Evolutionary conservation across 1,140 invertebrate genomes (phyloP), one percentile per base, ranked within the genome.

Genomic region (roundworm (Caenorhabditis elegans)): DNA sequence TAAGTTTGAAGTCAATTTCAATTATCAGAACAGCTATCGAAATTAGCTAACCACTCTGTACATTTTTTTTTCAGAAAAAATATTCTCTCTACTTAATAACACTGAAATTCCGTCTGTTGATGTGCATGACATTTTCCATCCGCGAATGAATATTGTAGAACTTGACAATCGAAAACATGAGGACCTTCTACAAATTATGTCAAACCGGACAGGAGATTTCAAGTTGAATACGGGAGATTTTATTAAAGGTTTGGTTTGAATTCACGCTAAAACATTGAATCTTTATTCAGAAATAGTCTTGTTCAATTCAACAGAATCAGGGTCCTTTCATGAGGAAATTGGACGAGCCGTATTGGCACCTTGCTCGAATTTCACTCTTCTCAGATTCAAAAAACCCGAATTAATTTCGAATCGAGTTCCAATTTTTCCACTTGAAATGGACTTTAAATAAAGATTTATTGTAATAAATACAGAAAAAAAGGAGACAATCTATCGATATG

Each of bases 61-160:
- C n/a, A n/a, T n/a, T n/a, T n/a, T n/a, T n/a, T 6, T 53, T 53
- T 53, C 49, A 53, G 53, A 60, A 17, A 60, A 22, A 34, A 60
- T 60, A 6, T 60, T 31, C 53, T 31, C 53, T 0, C 28, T 60
- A 15, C 15, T 60, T 2, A 60, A 60, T 31, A 28, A 28, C 2
- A 60, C 53, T 60, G 53, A 15, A 60, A 60, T 60, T 34, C 53
- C 53, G n/a, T 60, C 53, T 13, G n/a, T 60, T 17, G 53, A 60
- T 17, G 53, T 31, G 10, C 53, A 60, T 34, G 53, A 31, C 3
- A 60, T 60, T 10, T 60, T 60, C n/a, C 53, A 60, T 34, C 53
- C 53, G 6, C 13, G 28, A 34, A 60, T 60, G 53, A 28, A 60
- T 60, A 60, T 60, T 60, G 53, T 60, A 13, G 53, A 60, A 60